A percentile compares a stretch with the other conserved stretches of the same genome.
phyloP scores from a whole-genome alignment of 53 echinoderm and acorn worm genomes.

The Luidia sarsii region DNA sequence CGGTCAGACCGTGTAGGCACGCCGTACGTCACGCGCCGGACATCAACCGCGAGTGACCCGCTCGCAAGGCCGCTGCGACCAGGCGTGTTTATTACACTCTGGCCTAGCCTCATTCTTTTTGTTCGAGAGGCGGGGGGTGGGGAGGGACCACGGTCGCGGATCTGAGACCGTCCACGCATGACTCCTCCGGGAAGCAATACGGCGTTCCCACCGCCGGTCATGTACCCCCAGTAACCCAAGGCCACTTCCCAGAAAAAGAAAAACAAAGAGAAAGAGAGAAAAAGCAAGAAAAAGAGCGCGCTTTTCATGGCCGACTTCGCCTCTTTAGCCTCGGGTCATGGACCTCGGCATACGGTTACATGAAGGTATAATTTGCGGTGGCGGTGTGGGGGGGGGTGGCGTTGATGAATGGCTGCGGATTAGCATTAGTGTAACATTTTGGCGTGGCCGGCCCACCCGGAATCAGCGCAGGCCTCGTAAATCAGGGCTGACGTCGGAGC shows the following conservation, averaged over 20 bases:
- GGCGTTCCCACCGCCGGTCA: neutral
- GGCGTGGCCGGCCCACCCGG: conserved; percentile 12
- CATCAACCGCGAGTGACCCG: conserved; percentile 13
- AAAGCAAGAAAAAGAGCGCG: too few relatives aligned
- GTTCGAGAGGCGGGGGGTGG: too few relatives aligned
- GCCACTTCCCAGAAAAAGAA: conserved; percentile 33
- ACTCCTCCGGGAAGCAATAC: too few relatives aligned
- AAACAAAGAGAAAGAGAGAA: too few relatives aligned
- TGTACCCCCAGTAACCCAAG: neutral
- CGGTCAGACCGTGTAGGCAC: too few relatives aligned
- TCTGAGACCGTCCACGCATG: too few relatives aligned
- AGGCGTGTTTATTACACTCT: neutral
- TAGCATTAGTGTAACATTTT: conserved; percentile 31
- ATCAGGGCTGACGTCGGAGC: neutral
- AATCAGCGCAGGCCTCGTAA: neutral
- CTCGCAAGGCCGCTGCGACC: neutral
- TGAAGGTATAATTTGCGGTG: conserved; percentile 54
- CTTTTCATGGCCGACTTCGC: too few relatives aligned
- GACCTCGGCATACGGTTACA: conserved; percentile 26
- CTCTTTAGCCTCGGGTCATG: conserved; percentile 25
- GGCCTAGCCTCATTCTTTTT: too few relatives aligned
- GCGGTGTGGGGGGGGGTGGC: conserved; percentile 5
- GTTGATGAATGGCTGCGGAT: conserved; percentile 31
- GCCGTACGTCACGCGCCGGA: neutral
- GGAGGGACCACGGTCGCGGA: too few relatives aligned